These are phyloP conservation scores for Tubulanus polymorphus DNA, from an alignment of 2,888 invertebrate genomes.

Conservation along the genomic window DNA sequence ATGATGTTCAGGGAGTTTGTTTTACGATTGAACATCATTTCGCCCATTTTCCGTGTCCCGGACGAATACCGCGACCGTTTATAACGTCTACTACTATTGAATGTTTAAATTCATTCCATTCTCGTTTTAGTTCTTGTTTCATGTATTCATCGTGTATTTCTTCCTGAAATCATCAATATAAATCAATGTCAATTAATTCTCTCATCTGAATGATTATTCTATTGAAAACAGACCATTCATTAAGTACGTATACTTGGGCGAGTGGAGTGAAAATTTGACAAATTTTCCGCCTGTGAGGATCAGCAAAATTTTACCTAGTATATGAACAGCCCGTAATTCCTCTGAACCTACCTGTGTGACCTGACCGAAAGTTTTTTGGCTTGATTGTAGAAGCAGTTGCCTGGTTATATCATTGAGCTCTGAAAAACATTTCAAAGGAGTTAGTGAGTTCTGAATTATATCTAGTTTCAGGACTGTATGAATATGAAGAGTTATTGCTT, in stretches of 20 bases:
- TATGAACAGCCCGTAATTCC: no score
- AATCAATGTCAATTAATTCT: neutral
- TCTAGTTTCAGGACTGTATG: no score
- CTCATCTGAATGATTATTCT: no score
- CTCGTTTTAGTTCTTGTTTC: slow-evolving; percentile 45
- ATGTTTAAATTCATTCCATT: slow-evolving; percentile 52
- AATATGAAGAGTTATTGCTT: slow-evolving; percentile 5
- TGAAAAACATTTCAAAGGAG: slow-evolving; percentile 18
- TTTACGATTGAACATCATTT: slow-evolving; percentile 25
- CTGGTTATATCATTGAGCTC: slow-evolving; percentile 46
- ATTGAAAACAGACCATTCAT: no score
- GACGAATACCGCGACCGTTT: slow-evolving; percentile 44
- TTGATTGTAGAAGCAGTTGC: slow-evolving; percentile 47
- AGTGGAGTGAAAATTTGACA: no score
- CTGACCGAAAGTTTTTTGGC: slow-evolving; percentile 42
- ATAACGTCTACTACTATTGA: slow-evolving; percentile 45
- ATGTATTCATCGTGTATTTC: slow-evolving; percentile 49
- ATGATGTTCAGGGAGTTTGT: no score
- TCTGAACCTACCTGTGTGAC: slow-evolving; percentile 40
- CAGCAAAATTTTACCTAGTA: no score
- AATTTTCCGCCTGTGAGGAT: no score
- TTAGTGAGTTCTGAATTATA: no score
- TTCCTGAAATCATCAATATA: slow-evolving; percentile 28
- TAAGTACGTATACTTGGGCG: no score
- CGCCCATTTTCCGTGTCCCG: slow-evolving; percentile 50